Evolutionary conservation across 2,113 vertebrate species (phyloP).

Genomic region (Prionailurus viverrinus): DNA sequence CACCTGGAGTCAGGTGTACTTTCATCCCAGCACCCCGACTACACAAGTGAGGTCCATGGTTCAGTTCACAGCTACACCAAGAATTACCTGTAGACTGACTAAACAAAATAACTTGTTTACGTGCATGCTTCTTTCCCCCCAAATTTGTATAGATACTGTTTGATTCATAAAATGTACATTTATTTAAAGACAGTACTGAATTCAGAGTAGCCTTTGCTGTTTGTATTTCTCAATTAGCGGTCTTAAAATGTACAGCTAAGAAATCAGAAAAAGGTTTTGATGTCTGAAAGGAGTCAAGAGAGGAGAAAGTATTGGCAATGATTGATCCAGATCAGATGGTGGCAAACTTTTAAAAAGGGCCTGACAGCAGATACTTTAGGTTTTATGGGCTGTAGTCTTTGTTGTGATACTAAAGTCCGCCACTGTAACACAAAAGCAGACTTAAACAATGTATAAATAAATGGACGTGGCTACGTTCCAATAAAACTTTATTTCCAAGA

Average conservation of each 20-base stretch:
- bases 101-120: neutral
- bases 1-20: neutral
- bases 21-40: neutral
- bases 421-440: neutral
- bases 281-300: neutral
- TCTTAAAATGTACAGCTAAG: neutral
- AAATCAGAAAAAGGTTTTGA: neutral
- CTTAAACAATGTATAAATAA: neutral
- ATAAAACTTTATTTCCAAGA: neutral
- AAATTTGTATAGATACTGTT: neutral
- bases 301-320: neutral
- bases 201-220: slow-evolving; percentile 8
- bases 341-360: neutral
- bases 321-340: neutral
- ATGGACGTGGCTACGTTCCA: neutral
- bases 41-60: neutral
- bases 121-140: neutral
- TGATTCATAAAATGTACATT: neutral
- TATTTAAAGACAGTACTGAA: slow-evolving; percentile 12
- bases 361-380: neutral
- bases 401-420: neutral
- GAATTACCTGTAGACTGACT: neutral
- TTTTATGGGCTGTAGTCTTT: neutral
- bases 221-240: neutral
- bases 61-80: neutral